Conservation (phyloP, 2,888 invertebrate genomes). For the Torymus auratus region DNA sequence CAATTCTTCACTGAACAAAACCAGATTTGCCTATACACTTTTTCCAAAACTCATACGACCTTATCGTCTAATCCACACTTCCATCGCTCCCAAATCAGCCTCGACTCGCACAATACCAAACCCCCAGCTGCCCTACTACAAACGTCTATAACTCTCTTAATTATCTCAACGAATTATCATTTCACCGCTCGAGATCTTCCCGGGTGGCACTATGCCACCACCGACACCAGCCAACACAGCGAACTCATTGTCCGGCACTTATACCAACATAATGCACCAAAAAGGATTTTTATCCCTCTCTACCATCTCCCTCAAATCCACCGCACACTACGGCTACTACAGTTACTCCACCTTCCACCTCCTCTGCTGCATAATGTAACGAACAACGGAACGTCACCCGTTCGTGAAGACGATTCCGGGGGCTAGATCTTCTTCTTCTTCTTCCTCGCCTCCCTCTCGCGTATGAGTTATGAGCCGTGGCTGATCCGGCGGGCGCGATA, state of each 20-base stretch:
- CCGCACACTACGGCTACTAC: neutral
- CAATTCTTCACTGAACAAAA: too few relatives aligned
- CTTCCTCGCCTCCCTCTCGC: conserved; percentile 16
- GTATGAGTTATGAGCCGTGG: conserved; percentile 66
- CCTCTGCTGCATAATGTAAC: conserved; percentile 71
- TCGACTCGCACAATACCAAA: too few relatives aligned
- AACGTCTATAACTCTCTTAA: neutral
- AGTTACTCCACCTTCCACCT: neutral
- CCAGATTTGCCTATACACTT: too few relatives aligned
- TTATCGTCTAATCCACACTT: too few relatives aligned
- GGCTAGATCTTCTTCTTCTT: too few relatives aligned
- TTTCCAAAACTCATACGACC: too few relatives aligned
- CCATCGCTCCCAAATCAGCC: too few relatives aligned
- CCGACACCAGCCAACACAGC: neutral
- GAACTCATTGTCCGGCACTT: conserved; percentile 38
- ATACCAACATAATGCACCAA: conserved; percentile 25
- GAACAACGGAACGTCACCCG: conserved; percentile 65
- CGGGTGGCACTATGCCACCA: too few relatives aligned
- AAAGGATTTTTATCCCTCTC: conserved; percentile 40
- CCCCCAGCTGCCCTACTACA: too few relatives aligned
- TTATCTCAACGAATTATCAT: conserved; percentile 1
- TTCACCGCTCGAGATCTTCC: neutral
- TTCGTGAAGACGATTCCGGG: conserved; percentile 63
- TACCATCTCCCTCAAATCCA: conserved; percentile 12
- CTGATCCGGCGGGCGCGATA: conserved; percentile 72